Percentiles rank a stretch among this genome's conserved stretches.
Conservation (phyloP, 2,888 invertebrate species). For the Yponomeuta plumbellus region DNA sequence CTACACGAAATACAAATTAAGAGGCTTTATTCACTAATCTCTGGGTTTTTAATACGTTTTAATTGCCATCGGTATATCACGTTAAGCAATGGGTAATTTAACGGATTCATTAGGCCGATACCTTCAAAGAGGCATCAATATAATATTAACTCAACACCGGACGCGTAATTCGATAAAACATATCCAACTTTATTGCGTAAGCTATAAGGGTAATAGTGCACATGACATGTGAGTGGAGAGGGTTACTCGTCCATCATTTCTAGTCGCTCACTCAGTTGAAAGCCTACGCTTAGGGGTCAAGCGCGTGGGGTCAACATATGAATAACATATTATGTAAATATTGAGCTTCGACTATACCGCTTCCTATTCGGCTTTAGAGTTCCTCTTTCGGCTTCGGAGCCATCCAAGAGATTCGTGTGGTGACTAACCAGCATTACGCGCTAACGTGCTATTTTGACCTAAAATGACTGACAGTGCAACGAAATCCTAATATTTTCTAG, state of each 20-base stretch:
- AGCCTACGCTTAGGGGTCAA: background rate
- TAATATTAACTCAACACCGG: background rate
- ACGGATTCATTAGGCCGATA: background rate
- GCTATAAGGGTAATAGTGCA: background rate
- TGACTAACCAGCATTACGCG: too few species aligned
- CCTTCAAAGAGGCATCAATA: background rate
- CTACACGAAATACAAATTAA: background rate
- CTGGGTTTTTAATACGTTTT: background rate
- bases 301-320: background rate
- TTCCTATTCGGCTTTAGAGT: background rate
- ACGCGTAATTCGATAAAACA: background rate
- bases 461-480: too few species aligned
- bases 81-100: background rate
- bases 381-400: background rate
- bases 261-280: background rate
- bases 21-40: background rate
- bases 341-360: background rate
- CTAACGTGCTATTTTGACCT: too few species aligned
- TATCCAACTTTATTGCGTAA: background rate
- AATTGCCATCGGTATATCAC: background rate
- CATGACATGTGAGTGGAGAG: background rate
- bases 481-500: too few species aligned
- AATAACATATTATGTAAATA: slow-evolving; percentile 2
- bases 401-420: too few species aligned
- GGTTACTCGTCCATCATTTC: background rate